Base-by-base conservation (phyloP, 1,140 invertebrate genomes). In the Papilio aristodemus region DNA sequence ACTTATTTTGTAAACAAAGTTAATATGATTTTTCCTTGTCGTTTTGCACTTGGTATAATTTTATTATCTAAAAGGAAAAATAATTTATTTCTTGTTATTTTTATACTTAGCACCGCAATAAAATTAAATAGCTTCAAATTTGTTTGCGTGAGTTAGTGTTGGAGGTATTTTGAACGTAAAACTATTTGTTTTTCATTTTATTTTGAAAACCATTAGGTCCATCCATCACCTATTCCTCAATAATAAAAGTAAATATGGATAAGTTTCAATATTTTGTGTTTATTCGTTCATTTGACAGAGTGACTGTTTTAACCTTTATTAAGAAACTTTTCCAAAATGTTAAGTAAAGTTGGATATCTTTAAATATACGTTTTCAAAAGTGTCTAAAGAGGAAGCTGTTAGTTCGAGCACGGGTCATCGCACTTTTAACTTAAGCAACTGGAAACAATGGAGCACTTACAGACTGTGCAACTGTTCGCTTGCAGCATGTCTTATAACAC, bases 401-500 rank as follows among this genome's bases (percentile, higher is more conserved):
- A 37, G 14, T 14, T 43, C 62, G 22, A 25, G 38, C 39, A 2
- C 38, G 39, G 62, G 69, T 73, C 71, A 67, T 67, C 58, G 71
- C 36, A 69, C 74, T 69, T 67, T 75, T 72, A n/a, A n/a, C n/a
- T n/a, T n/a, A 72, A 69, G 58, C 71, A 68, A 50, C 62, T 74
- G 50, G 68, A 71, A 74, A 77, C 75, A 74, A 77, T 74, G 75
- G 72, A 27, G 39, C 13, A 41, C 62, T 64, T 41, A 64, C 43
- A 43, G 62, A 27, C 9, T 62, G 36, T 36, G 32, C 36, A 62
- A 62, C 36, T 37, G 32, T 38, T 62, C 17, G 63, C 70, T 63
- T 71, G 46, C 68, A 70, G 70, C 68, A 75, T 75, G 71, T 76
- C 63, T 70, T 70, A 72, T 73, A 69, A 75, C 79, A 79, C 75